A percentile compares a stretch with the other conserved stretches of the same genome.
Conservation (phyloP, 2,888 invertebrate genomes). For the Ochlodes sylvanus region DNA sequence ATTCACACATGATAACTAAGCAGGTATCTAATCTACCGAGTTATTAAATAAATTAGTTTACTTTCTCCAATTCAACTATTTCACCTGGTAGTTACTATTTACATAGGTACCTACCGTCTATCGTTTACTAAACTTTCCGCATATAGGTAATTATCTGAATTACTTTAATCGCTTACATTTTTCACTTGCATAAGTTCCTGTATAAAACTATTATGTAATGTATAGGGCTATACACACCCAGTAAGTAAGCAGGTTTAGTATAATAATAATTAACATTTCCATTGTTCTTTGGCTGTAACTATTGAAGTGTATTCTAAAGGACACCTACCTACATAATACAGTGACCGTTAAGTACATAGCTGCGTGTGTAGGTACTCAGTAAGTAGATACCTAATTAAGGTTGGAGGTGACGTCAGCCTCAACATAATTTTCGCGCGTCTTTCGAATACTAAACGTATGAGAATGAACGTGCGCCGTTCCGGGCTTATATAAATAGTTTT, state of each 20-base stretch:
- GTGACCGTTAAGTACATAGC: not conserved
- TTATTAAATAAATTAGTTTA: too few species aligned
- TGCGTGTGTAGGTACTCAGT: not conserved
- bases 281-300: not conserved
- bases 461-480: slow-evolving; percentile 32
- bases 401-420: slow-evolving; percentile 14
- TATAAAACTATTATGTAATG: too few species aligned
- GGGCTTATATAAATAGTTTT: slow-evolving; percentile 44
- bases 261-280: slow-evolving; percentile 15
- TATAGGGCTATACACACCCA: not conserved
- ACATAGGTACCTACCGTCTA: too few species aligned
- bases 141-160: too few species aligned
- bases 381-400: not conserved
- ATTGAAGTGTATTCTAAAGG: slow-evolving; percentile 6
- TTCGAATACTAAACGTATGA: slow-evolving; percentile 27
- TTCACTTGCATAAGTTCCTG: too few species aligned
- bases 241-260: not conserved
- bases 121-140: too few species aligned
- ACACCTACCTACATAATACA: slow-evolving; percentile 9
- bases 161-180: too few species aligned
- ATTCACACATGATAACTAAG: not conserved
- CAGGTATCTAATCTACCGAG: too few species aligned
- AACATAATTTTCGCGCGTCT: slow-evolving; percentile 31
- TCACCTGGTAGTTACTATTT: too few species aligned
- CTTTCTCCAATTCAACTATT: too few species aligned